Evolutionary conservation across 2,888 invertebrate species (phyloP).

Genomic region (Myopa tessellatipennis): DNA sequence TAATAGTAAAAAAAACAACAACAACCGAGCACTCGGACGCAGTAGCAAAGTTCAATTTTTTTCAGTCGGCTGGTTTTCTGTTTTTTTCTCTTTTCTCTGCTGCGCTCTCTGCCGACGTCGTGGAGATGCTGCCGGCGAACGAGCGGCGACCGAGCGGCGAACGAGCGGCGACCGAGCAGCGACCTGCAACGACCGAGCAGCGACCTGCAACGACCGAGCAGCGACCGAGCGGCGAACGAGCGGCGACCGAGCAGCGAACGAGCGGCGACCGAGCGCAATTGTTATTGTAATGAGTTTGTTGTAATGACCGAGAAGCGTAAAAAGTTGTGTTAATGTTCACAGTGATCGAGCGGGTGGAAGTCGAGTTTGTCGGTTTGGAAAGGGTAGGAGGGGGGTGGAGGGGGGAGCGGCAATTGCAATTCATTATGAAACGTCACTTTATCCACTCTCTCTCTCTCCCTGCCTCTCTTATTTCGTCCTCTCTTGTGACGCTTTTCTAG

Average conservation of each 20-base stretch:
- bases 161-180: conserved; percentile 42
- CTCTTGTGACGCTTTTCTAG: too few species aligned
- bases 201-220: neutral
- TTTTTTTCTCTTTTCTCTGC: neutral
- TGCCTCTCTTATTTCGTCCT: too few species aligned
- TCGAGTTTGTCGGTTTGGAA: too few species aligned
- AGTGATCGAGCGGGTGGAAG: too few species aligned
- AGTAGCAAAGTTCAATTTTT: neutral
- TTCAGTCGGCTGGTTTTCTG: neutral
- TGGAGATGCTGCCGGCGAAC: neutral
- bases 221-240: neutral
- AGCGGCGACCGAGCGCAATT: conserved; percentile 43
- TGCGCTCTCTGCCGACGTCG: neutral
- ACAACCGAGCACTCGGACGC: neutral
- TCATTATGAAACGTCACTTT: too few species aligned
- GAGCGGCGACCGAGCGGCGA: neutral
- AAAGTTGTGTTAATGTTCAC: too few species aligned
- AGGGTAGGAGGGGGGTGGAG: too few species aligned
- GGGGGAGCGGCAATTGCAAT: too few species aligned
- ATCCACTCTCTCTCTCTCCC: too few species aligned
- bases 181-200: too few species aligned
- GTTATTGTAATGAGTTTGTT: conserved; percentile 42
- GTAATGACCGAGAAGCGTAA: conserved; percentile 17
- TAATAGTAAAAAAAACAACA: neutral
- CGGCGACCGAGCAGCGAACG: neutral